A percentile compares a stretch with the other conserved stretches of the same genome.
Conservation (phyloP, 2,113 vertebrate species). For the Rhodinocichla rosea region DNA sequence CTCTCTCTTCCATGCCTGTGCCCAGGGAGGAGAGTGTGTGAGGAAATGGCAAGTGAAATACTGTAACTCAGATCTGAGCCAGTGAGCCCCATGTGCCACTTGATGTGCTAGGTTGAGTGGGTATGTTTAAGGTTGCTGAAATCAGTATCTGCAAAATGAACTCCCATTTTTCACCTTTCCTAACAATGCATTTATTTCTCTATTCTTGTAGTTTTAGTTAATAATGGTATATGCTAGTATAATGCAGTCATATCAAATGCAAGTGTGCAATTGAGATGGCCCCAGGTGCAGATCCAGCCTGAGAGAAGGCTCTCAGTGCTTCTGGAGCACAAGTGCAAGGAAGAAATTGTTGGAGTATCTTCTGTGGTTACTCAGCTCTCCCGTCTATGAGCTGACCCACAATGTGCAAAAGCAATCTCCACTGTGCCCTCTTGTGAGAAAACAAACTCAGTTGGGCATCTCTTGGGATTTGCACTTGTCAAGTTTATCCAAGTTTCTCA, state of each 20-base stretch:
- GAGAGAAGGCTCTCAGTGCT: neutral
- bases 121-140: neutral
- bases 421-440: neutral
- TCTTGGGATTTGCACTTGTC: neutral
- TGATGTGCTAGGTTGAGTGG: neutral
- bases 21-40: fast-evolving
- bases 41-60: neutral
- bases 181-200: neutral
- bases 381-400: neutral
- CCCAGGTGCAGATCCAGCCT: neutral
- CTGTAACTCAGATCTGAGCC: neutral
- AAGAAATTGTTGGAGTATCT: neutral
- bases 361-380: neutral
- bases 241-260: neutral
- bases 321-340: neutral
- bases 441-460: neutral
- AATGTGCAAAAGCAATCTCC: neutral
- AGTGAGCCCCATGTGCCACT: fast-evolving
- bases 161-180: neutral
- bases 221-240: neutral
- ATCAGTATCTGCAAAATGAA: neutral
- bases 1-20: neutral
- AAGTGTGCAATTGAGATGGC: neutral
- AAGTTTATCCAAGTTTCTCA: neutral
- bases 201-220: neutral